Evolutionary conservation across 2,888 invertebrate species (phyloP).

Genomic region (Tuberolachnus salignus): DNA sequence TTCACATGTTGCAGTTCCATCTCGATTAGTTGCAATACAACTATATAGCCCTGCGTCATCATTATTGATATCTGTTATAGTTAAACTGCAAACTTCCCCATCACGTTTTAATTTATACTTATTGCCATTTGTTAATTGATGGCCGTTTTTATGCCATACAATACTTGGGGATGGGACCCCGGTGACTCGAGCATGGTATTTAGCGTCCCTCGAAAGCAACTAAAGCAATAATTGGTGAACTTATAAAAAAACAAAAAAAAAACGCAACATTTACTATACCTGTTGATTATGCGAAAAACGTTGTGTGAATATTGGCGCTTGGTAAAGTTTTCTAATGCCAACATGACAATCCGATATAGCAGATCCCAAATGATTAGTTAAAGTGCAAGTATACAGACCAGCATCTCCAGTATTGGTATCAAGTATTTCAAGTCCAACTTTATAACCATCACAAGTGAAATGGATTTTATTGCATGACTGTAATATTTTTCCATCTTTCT

Average conservation of each 20-base stretch:
- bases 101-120: constrained; percentile 80
- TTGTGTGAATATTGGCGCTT: constrained; percentile 81
- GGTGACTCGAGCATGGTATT: constrained; percentile 79
- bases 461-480: constrained; percentile 72
- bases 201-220: constrained; percentile 78
- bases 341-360: constrained; percentile 74
- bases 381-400: constrained; percentile 77
- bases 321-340: constrained; percentile 79
- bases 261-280: constrained; percentile 62
- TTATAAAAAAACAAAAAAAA: too few relatives aligned
- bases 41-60: constrained; percentile 77
- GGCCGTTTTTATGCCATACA: constrained; percentile 84
- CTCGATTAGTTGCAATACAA: constrained; percentile 79
- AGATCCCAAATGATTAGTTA: constrained; percentile 79
- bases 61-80: constrained; percentile 72
- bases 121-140: constrained; percentile 70
- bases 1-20: constrained; percentile 78
- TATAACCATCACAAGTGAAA: constrained; percentile 82
- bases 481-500: constrained; percentile 75
- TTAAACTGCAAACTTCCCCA: constrained; percentile 79
- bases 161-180: constrained; percentile 86
- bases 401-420: constrained; percentile 75
- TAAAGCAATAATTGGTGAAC: constrained; percentile 31
- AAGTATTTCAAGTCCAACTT: constrained; percentile 77
- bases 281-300: constrained; percentile 73